Base-by-base conservation (phyloP, 2,888 invertebrate genomes). In the Platycnemis pennipes region DNA sequence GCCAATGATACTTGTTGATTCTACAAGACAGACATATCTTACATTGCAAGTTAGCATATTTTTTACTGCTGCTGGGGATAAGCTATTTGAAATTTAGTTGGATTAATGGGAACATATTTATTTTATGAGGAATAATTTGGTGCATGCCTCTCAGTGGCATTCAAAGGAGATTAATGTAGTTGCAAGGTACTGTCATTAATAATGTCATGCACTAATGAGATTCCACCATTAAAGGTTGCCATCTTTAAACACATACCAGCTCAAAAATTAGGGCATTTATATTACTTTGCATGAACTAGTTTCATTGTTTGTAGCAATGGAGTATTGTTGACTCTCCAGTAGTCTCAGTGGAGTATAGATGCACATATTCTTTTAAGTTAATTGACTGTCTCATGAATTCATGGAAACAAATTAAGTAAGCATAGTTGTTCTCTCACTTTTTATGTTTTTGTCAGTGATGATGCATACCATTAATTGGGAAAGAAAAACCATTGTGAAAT, bases 291-390 rank as follows among this genome's bases (percentile, higher is more conserved):
- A 91, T 91, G 91, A 63, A 63, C 69, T 63, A 91, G 63, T 63
- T 91, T 91, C 63, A 91, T 91, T 91, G 91, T 91, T 63, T 63
- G 91, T 91, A 91, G 91, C 44, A 26, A 91, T 91, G 63, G 91
- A 91, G 63, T 16, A 44, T 91, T 44, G 91, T 69, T 63, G 16
- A 69, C 56, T 69, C 91, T 91, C 69, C 91, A 63, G 91, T 91
- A 91, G 91, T 63, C n/a, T 91, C 44, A 69, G 44, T 89, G 89
- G 56, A 89, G 42, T 56, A 69, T 91, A 91, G 63, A 42, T 91
- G 63, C 63, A 91, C 91, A 45, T 77, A 7, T 31, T 77, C 37
- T 77, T 77, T 77, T 77, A 77, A 77, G 77, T 77, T 37, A 37
- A 77, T 37, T 77, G 37, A 77, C 77, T 77, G 77, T 77, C 77